Conservation (phyloP, 2,888 invertebrate genomes). For the Lasioglossum figueresi region DNA sequence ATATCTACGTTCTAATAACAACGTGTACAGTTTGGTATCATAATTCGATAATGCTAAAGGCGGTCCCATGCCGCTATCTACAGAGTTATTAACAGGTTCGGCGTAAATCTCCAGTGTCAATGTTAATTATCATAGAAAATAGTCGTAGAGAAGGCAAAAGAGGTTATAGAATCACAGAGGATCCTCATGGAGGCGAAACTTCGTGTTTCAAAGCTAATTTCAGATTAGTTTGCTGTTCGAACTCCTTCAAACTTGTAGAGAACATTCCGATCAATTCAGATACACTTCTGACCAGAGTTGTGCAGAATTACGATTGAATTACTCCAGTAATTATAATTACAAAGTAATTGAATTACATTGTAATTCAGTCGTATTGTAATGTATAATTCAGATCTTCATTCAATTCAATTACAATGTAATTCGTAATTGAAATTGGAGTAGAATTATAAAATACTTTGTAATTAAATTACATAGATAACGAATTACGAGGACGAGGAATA, state of each 20-base stretch:
- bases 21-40: constrained; percentile 3
- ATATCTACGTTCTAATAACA: constrained; percentile 13
- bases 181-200: neutral
- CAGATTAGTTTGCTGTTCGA: neutral
- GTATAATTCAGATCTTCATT: too few relatives aligned
- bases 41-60: constrained; percentile 11
- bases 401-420: too few relatives aligned
- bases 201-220: neutral
- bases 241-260: neutral
- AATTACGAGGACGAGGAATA: too few relatives aligned
- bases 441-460: too few relatives aligned
- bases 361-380: too few relatives aligned
- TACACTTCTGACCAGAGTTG: neutral
- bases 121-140: constrained; percentile 22
- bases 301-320: too few relatives aligned
- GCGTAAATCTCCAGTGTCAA: constrained; percentile 25
- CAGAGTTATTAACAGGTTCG: constrained; percentile 14
- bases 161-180: constrained; percentile 17
- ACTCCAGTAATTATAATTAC: too few relatives aligned
- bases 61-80: constrained; percentile 18
- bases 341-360: too few relatives aligned
- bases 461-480: too few relatives aligned
- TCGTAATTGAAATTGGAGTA: too few relatives aligned
- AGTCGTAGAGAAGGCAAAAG: constrained; percentile 38
- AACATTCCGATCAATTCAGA: neutral